Evolutionary conservation across 2,113 vertebrate species (phyloP).

Genomic region (Odocoileus virginianus): DNA sequence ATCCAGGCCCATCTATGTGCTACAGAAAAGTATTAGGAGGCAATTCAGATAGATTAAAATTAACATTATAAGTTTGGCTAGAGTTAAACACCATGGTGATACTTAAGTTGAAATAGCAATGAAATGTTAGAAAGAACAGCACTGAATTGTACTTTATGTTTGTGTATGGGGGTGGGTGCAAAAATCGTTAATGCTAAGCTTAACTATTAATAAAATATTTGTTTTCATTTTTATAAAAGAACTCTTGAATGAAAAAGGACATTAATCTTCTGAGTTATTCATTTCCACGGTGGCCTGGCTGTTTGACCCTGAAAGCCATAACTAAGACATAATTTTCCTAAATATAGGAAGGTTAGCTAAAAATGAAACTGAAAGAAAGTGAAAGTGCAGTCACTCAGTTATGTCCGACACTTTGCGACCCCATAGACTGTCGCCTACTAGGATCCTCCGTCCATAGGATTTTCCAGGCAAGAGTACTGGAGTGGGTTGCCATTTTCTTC

Average conservation of each 20-base stretch:
- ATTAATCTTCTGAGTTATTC: not conserved
- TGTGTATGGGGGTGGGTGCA: not conserved
- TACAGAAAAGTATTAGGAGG: not conserved
- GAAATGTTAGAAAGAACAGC: not conserved
- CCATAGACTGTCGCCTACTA: not conserved
- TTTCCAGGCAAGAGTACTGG: not conserved
- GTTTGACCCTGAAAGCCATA: not conserved
- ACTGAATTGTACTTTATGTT: not conserved
- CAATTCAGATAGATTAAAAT: not conserved
- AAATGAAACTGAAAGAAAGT: not conserved
- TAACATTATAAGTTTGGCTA: not conserved
- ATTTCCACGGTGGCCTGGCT: not conserved
- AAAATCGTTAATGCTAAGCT: not conserved
- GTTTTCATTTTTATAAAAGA: not conserved
- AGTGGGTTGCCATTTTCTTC: not conserved
- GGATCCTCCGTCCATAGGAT: not conserved
- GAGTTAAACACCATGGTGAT: not conserved
- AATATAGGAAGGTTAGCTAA: not conserved
- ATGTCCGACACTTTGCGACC: rapidly evolving
- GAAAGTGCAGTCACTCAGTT: not conserved
- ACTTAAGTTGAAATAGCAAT: not conserved
- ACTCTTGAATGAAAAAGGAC: not conserved
- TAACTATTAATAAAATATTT: conserved; percentile 12
- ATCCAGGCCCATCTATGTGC: not conserved
- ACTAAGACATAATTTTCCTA: not conserved